A percentile compares a stretch with the other conserved stretches of the same genome.
phyloP scores from a whole-genome alignment of 1,140 invertebrate genomes.

The Drosophila nigrodunni region DNA sequence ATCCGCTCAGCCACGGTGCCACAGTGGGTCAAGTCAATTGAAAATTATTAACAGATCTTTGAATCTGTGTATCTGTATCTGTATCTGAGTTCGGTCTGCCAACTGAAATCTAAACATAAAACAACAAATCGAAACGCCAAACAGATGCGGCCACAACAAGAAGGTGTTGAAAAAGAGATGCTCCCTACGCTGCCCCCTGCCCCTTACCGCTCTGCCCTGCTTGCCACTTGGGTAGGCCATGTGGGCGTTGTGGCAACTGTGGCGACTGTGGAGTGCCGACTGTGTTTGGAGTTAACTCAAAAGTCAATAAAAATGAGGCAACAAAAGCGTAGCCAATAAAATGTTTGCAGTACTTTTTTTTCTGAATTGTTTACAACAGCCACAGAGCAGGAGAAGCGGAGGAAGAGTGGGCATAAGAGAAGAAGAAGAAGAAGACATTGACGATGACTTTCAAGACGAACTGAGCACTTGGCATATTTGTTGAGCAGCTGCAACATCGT shows the following conservation, averaged over 20 bases:
- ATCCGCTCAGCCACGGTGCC: conserved; percentile 31
- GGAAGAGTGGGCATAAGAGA: not conserved
- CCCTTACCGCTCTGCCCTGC: no score
- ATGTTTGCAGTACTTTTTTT: conserved; percentile 62
- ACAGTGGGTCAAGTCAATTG: conserved; percentile 48
- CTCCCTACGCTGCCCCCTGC: not conserved
- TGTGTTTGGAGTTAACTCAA: conserved; percentile 67
- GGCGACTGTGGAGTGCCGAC: conserved; percentile 61
- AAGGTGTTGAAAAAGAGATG: conserved; percentile 77
- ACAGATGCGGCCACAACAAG: conserved; percentile 70
- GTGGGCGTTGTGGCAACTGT: conserved; percentile 24
- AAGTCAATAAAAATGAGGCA: conserved; percentile 75
- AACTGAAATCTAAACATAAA: conserved; percentile 56
- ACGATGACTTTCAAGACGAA: conserved; percentile 36
- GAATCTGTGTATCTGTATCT: not conserved
- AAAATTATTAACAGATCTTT: conserved; percentile 67
- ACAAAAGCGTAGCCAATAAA: conserved; percentile 76
- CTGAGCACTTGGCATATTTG: conserved; percentile 72
- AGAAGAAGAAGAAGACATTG: not conserved
- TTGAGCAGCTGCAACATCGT: conserved; percentile 50
- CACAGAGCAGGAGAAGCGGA: not conserved
- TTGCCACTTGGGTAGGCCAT: conserved; percentile 1
- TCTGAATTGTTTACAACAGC: conserved; percentile 67
- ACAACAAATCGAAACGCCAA: conserved; percentile 57
- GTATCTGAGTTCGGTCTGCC: not conserved